These are phyloP conservation scores for Hypolimnas misippus DNA, from an alignment of 2,888 invertebrate species.

Conservation along the genomic window DNA sequence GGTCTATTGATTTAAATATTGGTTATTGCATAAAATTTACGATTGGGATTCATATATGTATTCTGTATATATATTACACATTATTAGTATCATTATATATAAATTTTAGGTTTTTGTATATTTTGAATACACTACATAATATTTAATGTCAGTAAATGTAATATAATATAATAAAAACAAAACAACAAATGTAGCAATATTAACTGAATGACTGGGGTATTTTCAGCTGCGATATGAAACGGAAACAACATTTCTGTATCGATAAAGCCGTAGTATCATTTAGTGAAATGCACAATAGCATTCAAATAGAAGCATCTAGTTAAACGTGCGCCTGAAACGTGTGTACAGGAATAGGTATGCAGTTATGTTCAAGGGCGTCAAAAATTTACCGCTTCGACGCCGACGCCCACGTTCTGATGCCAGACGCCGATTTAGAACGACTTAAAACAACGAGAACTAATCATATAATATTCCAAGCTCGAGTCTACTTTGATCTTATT, in stretches of 20 bases:
- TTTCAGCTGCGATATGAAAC: background rate
- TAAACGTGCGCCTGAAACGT: conserved; percentile 35
- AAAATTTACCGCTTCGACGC: conserved; percentile 40
- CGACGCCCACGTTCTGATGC: conserved; percentile 47
- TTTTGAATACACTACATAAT: too few relatives aligned
- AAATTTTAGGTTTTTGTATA: too few relatives aligned
- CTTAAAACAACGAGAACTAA: conserved; percentile 54
- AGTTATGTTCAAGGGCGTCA: conserved; percentile 54
- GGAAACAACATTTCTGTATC: conserved; percentile 19
- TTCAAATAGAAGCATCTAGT: conserved; percentile 39
- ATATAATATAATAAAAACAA: too few relatives aligned
- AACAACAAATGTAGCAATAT: background rate
- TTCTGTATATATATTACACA: too few relatives aligned
- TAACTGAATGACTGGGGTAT: background rate
- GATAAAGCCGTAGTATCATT: conserved; percentile 38
- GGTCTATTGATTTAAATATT: background rate
- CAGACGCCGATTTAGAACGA: conserved; percentile 55
- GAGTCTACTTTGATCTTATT: conserved; percentile 8
- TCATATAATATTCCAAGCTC: conserved; percentile 30
- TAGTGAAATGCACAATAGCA: conserved; percentile 34
- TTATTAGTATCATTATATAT: too few relatives aligned
- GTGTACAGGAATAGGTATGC: conserved; percentile 48
- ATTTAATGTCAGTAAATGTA: too few relatives aligned
- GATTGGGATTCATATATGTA: too few relatives aligned
- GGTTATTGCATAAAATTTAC: too few relatives aligned